phyloP scores from a whole-genome alignment of 2,888 invertebrate genomes.

The Spialia ferax region DNA sequence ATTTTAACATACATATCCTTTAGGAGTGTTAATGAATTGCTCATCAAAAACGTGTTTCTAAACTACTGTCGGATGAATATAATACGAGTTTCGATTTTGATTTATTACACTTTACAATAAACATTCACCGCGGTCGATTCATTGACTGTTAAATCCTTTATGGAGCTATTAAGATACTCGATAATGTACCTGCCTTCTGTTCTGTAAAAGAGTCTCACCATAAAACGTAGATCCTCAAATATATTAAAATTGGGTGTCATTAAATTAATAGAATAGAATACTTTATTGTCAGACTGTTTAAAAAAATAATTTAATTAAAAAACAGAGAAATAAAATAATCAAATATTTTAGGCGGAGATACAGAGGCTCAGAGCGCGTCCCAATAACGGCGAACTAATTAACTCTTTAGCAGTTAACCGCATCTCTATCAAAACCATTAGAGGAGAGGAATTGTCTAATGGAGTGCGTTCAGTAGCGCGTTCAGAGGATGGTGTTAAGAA shows the following conservation, averaged over 20 bases:
- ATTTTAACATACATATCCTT: constrained; percentile 5
- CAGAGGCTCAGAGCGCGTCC: constrained; percentile 42
- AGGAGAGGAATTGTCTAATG: constrained; percentile 71
- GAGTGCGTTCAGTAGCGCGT: constrained; percentile 72
- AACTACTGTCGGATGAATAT: constrained; percentile 46
- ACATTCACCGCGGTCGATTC: constrained; percentile 49
- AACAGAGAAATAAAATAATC: no score
- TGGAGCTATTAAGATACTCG: constrained; percentile 50
- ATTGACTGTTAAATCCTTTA: constrained; percentile 56
- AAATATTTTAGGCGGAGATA: constrained; percentile 44
- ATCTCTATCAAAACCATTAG: constrained; percentile 74
- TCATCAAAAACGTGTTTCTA: constrained; percentile 31
- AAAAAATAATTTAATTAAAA: no score
- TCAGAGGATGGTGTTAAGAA: constrained; percentile 81
- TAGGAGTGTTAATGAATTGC: constrained; percentile 31
- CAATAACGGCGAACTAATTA: constrained; percentile 64
- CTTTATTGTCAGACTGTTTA: no score
- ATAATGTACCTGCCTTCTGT: constrained; percentile 42
- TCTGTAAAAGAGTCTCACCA: constrained; percentile 3
- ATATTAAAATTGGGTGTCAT: constrained; percentile 27
- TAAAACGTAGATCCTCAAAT: constrained; percentile 19
- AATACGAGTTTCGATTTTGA: constrained; percentile 52
- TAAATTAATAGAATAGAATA: no score
- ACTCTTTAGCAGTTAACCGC: constrained; percentile 60
- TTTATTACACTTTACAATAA: constrained; percentile 54